These are phyloP conservation scores for Ginglymostoma cirratum DNA, from an alignment of 2,113 vertebrate genomes.

Conservation along the genomic window DNA sequence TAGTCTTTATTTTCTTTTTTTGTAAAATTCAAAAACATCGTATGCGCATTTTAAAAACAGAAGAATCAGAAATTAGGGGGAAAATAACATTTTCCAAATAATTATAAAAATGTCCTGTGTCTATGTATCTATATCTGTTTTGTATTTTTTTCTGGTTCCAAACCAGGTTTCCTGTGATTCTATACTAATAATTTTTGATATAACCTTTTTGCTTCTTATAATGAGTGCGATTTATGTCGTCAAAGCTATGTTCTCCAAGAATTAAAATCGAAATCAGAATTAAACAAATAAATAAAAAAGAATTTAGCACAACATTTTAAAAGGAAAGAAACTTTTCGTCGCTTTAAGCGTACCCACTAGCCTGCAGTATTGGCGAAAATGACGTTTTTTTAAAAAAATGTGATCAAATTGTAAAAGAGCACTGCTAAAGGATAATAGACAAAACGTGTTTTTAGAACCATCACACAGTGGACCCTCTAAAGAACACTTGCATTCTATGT, in stretches of 20 bases:
- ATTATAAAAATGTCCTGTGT: conserved; percentile 99
- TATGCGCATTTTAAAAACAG: conserved; percentile 79
- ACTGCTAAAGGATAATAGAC: conserved; percentile 31
- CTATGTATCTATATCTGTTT: conserved; percentile 99
- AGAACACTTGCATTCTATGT: conserved; percentile 17
- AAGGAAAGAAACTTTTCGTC: conserved; percentile 79
- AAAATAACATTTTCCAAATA: conserved; percentile 98
- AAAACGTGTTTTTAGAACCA: conserved; percentile 31
- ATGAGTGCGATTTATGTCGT: conserved; percentile 99
- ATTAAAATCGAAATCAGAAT: conserved; percentile 99
- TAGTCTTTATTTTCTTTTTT: conserved; percentile 99
- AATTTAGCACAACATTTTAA: conserved; percentile 69
- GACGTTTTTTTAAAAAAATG: conserved; percentile 20
- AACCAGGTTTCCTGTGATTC: conserved; percentile 99
- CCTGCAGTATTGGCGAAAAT: conserved; percentile 32
- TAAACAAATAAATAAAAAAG: conserved; percentile 89
- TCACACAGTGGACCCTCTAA: conserved; percentile 19
- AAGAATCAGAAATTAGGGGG: conserved; percentile 86
- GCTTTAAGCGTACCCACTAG: conserved; percentile 74
- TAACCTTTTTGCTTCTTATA: conserved; percentile 99
- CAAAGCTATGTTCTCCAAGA: conserved; percentile 99
- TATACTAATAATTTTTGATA: conserved; percentile 99
- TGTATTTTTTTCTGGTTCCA: conserved; percentile 99
- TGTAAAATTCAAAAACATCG: conserved; percentile 86
- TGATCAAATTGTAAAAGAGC: conserved; percentile 31